Base-by-base conservation (phyloP, 2,888 invertebrate genomes). In the Yponomeuta sedellus region DNA sequence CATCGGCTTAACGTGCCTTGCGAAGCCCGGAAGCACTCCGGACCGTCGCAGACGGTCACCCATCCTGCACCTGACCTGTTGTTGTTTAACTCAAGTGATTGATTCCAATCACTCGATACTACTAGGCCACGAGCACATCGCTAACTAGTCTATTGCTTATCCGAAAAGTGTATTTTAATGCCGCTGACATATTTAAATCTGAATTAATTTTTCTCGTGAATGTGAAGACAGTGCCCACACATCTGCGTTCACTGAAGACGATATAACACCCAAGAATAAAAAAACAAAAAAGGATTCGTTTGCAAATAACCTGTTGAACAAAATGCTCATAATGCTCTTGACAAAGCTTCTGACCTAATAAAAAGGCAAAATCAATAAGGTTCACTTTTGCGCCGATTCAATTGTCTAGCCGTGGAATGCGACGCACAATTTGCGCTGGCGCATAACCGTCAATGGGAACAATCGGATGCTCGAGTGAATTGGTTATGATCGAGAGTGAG, bases 261-360 rank as follows among this genome's bases (percentile, higher is more conserved):
- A 64, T 57, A 19, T 22, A 5, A 28, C 56, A 57, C 28, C 25
- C 57, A n/a, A 22, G 34, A 56, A 56, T 6, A 1, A 78, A 79
- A 0, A 44, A 4, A 25, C 2, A 78, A 78, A 78, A 74, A 71
- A 77, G n/a, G 77, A 75, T 44, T 44, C 63, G 20, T 63, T 63
- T 44, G 40, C 63, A 44, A n/a, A 63, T 40, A 63, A 63, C 19
- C 8, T 63, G 63, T 63, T 63, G 63, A 39, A 20, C 44, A 63
- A 63, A 63, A 63, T 20, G 63, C 44, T 63, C 34, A 34, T 34
- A 78, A 70, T 71, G 73, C 72, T 72, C 72, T 70, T 71, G 74
- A 71, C 78, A 78, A 79, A 78, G n/a, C n/a, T n/a, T n/a, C n/a
- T n/a, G n/a, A n/a, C n/a, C 34, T 34, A 34, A 59, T 59, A 59